phyloP scores from a whole-genome alignment of 64 coral and sea anemone species.

The Pachyseris speciosa region DNA sequence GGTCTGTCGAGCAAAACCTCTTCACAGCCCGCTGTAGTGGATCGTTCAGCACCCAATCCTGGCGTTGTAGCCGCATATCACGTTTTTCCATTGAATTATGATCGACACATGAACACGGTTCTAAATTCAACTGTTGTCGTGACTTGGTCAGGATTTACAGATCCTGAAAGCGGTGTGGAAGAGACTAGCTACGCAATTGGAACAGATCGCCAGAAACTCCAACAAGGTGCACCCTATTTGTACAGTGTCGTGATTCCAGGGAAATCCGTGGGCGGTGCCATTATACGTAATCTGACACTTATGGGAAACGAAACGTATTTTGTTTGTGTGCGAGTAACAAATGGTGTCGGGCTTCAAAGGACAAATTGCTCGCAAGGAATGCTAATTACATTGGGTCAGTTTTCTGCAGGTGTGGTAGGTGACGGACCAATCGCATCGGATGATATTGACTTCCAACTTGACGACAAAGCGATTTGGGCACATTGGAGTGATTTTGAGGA shows the following conservation, averaged over 20 bases:
- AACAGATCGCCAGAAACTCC: conserved; percentile 17
- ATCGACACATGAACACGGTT: conserved; percentile 69
- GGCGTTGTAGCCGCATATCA: conserved; percentile 81
- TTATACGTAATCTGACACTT: conserved; percentile 83
- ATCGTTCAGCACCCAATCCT: conserved; percentile 72
- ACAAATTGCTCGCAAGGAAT: conserved; percentile 85
- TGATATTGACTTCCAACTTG: conserved; percentile 89
- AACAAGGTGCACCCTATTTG: not conserved
- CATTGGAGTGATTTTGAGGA: conserved; percentile 94
- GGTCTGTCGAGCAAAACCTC: conserved; percentile 59
- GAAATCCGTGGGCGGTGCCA: conserved; percentile 67
- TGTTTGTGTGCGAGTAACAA: conserved; percentile 88
- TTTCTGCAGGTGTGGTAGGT: conserved; percentile 84
- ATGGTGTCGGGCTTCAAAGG: conserved; percentile 76
- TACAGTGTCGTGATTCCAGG: conserved; percentile 46
- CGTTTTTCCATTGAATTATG: conserved; percentile 73
- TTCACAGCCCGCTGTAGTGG: conserved; percentile 80
- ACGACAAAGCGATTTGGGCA: conserved; percentile 89
- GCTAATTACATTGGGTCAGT: conserved; percentile 71
- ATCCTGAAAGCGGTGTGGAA: conserved; percentile 81
- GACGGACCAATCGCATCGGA: conserved; percentile 65
- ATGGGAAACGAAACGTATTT: conserved; percentile 81
- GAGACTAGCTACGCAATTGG: conserved; percentile 85
- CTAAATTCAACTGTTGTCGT: conserved; percentile 64
- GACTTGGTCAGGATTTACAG: conserved; percentile 91